phyloP scores from a whole-genome alignment of 2,113 vertebrate genomes.

The Sinocyclocheilus anophthalmus region DNA sequence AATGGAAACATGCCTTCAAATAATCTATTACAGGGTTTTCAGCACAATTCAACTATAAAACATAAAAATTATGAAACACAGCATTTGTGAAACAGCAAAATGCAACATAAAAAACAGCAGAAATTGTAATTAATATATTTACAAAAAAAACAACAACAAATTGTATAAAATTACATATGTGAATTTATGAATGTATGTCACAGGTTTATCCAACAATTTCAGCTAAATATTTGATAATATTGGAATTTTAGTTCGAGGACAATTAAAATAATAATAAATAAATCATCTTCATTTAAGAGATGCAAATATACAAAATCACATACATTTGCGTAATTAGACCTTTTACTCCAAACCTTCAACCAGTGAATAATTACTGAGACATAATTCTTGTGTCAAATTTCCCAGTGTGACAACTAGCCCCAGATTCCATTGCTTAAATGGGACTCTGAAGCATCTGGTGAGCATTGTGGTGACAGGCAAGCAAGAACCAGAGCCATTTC shows the following conservation, averaged over 20 bases:
- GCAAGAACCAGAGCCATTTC: slow-evolving; percentile 1
- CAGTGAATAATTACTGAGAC: not conserved
- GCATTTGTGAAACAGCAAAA: not conserved
- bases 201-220: not conserved
- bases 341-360: too few relatives aligned
- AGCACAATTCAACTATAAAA: not conserved
- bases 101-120: not conserved
- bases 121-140: not conserved
- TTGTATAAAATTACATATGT: not conserved
- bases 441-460: not conserved
- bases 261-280: not conserved
- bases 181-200: not conserved
- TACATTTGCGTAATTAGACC: too few relatives aligned
- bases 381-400: not conserved
- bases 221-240: not conserved
- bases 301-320: too few relatives aligned
- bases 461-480: not conserved
- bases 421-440: not conserved
- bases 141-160: too few relatives aligned
- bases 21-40: not conserved
- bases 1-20: not conserved
- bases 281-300: not conserved
- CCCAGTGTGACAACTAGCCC: not conserved
- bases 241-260: not conserved
- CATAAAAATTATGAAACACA: not conserved